Base-by-base conservation (phyloP, 2,797 vertebrate species). In the Tamandua tetradactyla region DNA sequence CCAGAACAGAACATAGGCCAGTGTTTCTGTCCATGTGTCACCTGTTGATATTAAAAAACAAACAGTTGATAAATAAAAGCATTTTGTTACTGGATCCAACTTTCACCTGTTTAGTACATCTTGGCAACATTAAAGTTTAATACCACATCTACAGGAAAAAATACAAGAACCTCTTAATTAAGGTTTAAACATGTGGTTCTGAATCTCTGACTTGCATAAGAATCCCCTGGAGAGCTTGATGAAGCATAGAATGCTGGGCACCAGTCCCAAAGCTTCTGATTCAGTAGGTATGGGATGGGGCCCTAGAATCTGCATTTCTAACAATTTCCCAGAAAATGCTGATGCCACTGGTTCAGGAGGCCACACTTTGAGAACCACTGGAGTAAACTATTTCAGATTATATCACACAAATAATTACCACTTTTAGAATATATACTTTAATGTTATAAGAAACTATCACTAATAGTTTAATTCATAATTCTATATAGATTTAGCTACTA, bases 1-100 rank as follows among this genome's bases (percentile, higher is more conserved):
- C 99, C 99, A 99, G 98, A 99, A 99, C 90, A 99, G 97, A 80
- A 99, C 99, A 1, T 99, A 99, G 25, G 99, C 99, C 98, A 99
- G 97, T 5, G 99, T 99, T 98, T 99, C 99, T 14, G 99, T 99
- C 99, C 99, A 99, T 0, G 99, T 99, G 94, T 99, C 99, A 95
- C 99, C 99, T 99, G 98, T 71, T 69, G 95, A 93, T 42, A 91
- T 23, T 47, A 74, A 97, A 71, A 92, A 62, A 96, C 8, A 94
- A 76, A 95, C 12, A 85, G 59, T 7, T 27, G 5, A 61, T 78
- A 17, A 74, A 42, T 49, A n/a, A n/a, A n/a, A n/a, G n/a, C 12
- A 49, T 79, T 42, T 30, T 57, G 69, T 68, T 14, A 40, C 22
- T 3, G 71, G 20, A 66, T 35, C 44, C 42, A 61, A 9, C 25